Evolutionary conservation across 2,888 invertebrate species (phyloP).

Genomic region (Pheosia tremula): DNA sequence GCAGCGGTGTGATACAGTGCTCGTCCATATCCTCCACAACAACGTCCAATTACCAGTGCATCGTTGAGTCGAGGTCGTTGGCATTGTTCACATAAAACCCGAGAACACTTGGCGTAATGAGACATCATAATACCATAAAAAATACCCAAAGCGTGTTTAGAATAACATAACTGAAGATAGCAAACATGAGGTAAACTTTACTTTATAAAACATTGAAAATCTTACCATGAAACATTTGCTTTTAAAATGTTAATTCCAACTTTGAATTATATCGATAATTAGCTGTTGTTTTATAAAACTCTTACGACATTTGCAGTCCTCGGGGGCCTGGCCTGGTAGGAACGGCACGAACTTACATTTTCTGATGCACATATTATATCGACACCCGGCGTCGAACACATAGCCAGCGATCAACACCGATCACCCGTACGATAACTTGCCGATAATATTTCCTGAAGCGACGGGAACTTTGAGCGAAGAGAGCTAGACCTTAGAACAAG

Average conservation of each 20-base stretch:
- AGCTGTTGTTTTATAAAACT: too few species aligned
- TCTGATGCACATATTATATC: not conserved
- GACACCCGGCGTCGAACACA: not conserved
- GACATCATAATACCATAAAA: constrained; percentile 9
- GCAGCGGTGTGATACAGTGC: not conserved
- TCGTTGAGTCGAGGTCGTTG: not conserved
- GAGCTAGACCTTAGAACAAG: constrained; percentile 24
- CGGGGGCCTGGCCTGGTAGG: not conserved
- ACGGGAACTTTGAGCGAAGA: constrained; percentile 19
- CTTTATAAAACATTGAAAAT: too few species aligned
- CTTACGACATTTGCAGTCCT: not conserved
- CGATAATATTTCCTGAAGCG: constrained; percentile 15
- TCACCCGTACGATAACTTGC: constrained; percentile 20
- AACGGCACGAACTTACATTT: not conserved
- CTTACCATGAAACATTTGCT: too few species aligned
- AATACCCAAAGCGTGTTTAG: constrained; percentile 1
- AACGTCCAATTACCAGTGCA: constrained; percentile 6
- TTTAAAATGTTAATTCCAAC: too few species aligned
- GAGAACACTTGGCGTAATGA: constrained; percentile 10
- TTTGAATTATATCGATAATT: too few species aligned
- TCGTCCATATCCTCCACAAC: not conserved
- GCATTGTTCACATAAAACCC: constrained; percentile 8
- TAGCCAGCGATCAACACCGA: constrained; percentile 13
- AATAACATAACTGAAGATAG: constrained; percentile 8
- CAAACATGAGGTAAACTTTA: not conserved